Base-by-base conservation (phyloP, 2,888 invertebrate species). In the Trachelus iudaicus region DNA sequence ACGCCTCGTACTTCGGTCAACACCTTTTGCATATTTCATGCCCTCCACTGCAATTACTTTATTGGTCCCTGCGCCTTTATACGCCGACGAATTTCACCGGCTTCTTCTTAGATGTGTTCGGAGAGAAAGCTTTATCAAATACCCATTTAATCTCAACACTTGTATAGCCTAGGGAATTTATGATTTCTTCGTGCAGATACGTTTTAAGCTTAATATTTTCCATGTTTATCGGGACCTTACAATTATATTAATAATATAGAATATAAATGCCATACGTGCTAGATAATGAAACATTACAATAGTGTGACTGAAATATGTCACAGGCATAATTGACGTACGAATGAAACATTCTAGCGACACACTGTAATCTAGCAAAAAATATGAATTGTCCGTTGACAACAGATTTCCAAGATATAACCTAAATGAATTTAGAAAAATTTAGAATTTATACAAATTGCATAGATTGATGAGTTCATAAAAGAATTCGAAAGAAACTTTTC, bases 1-100 rank as follows among this genome's bases (percentile, higher is more conserved):
- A 69, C 71, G 35, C 73, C 68, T 73, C 76, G 9, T 73, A 35
- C 75, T 31, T 37, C 31, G 30, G 31, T 40, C 35, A 56, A 69
- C 79, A 80, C 82, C 85, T 85, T 76, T 79, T 88, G 86, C 86
- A 88, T 87, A 87, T 88, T 88, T 87, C 86, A 88, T 85, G 86
- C 81, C 83, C 85, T 82, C 83, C 83, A 82, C 84, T 82, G 83
- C 83, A 87, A 85, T 87, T 87, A 85, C 86, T 87, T 87, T 83
- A 87, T 87, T 85, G 86, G 85, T 81, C 82, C 83, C 82, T 83
- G 81, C 85, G 86, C 83, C 85, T 86, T 87, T 85, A 31, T 31
- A 34, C 31, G 71, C 13, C 56, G 23, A 56, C 2, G 23, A 15
- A 56, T 9, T 56, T 56, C 0, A 9, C 0, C 56, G 2, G 56